Percentiles rank a stretch among this genome's conserved stretches.
phyloP scores from a whole-genome alignment of 2,888 invertebrate species.

The Acanthacorydalis orientalis region DNA sequence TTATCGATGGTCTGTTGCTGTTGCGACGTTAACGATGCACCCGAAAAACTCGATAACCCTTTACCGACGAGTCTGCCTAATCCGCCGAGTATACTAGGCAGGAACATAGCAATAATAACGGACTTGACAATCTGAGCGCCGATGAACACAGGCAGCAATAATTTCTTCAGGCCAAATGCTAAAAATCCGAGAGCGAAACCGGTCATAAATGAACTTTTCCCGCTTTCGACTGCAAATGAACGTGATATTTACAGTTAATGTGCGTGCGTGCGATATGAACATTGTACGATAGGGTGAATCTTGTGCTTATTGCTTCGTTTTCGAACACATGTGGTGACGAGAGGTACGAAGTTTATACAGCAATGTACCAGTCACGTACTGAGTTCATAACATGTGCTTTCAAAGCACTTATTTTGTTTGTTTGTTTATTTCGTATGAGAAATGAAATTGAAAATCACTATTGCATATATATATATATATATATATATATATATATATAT shows the following conservation, averaged over 20 bases:
- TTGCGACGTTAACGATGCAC: constrained; percentile 29
- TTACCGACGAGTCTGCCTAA: constrained; percentile 71
- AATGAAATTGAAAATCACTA: too few relatives aligned
- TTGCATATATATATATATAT: too few relatives aligned
- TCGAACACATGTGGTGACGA: too few relatives aligned
- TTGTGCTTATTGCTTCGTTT: too few relatives aligned
- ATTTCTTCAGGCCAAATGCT: constrained; percentile 66
- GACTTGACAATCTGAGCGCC: constrained; percentile 72
- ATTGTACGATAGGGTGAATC: too few relatives aligned
- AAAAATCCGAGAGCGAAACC: constrained; percentile 50
- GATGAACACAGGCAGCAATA: constrained; percentile 64
- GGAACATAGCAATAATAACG: constrained; percentile 64
- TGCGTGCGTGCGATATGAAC: too few relatives aligned
- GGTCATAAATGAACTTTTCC: constrained; percentile 35
- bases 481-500: too few relatives aligned
- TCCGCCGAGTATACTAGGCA: constrained; percentile 69
- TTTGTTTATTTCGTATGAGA: too few relatives aligned
- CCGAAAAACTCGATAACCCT: constrained; percentile 46
- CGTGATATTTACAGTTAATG: neutral
- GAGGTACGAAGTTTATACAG: too few relatives aligned
- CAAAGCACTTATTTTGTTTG: too few relatives aligned
- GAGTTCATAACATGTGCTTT: too few relatives aligned
- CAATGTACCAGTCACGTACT: too few relatives aligned
- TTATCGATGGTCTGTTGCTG: constrained; percentile 37
- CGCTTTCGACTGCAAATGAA: constrained; percentile 15